A percentile compares a stretch with the other conserved stretches of the same genome.
Conservation (phyloP, 1,140 invertebrate species). For the Gonatopus flavifemur region DNA sequence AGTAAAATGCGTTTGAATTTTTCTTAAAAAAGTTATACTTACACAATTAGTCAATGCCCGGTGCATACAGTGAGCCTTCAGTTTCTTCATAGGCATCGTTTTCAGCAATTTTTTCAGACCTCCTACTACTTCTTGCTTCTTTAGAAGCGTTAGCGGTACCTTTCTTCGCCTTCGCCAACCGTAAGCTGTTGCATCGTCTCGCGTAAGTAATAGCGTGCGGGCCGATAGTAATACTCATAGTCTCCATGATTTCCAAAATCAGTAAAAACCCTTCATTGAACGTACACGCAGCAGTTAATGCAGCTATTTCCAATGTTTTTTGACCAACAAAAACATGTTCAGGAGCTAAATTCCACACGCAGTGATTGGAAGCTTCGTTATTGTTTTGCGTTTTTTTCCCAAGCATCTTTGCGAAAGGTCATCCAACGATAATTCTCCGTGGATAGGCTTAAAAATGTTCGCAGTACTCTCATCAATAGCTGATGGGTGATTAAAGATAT, state of each 20-base stretch:
- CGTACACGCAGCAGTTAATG: neutral
- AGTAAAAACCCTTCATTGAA: too few species aligned
- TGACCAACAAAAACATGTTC: constrained; percentile 16
- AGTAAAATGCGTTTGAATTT: neutral
- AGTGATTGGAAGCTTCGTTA: constrained; percentile 24
- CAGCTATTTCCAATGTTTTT: constrained; percentile 19
- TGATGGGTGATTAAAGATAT: neutral
- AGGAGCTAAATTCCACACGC: constrained; percentile 15
- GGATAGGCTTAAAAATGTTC: neutral
- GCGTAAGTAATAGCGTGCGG: neutral
- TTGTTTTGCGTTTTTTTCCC: too few species aligned
- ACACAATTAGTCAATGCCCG: neutral
- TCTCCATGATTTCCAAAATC: too few species aligned
- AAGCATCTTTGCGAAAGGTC: constrained; percentile 21
- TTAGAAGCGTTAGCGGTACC: neutral
- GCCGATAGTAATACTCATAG: constrained; percentile 15
- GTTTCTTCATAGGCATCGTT: neutral
- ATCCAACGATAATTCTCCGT: neutral
- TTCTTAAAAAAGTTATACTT: neutral
- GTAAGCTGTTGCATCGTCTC: too few species aligned
- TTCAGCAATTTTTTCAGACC: neutral
- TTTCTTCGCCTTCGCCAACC: constrained; percentile 12
- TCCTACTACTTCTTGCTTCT: neutral
- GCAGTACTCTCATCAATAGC: neutral
- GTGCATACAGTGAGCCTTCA: neutral